Percentiles rank a stretch among this genome's conserved stretches.
These are phyloP conservation scores for Lordiphosa clarofinis DNA, from an alignment of 1,140 invertebrate species.

Conservation along the genomic window DNA sequence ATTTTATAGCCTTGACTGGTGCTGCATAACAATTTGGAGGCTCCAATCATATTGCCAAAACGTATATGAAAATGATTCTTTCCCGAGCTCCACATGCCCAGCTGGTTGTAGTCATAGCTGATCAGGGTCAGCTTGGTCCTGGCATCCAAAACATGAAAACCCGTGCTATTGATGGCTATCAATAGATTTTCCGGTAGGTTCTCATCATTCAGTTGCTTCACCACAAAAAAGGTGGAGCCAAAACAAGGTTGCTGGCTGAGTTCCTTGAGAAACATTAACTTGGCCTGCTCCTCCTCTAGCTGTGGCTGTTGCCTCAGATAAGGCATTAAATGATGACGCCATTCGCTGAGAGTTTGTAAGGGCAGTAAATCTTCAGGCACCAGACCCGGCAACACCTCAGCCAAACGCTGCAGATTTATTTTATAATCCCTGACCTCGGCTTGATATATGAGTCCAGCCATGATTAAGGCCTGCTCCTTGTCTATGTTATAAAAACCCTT, in stretches of 20 bases:
- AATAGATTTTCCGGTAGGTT: constrained; percentile 91
- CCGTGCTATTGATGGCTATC: constrained; percentile 94
- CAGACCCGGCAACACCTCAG: constrained; percentile 86
- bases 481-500: constrained; percentile 92
- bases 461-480: constrained; percentile 88
- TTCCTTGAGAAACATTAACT: constrained; percentile 90
- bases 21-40: constrained; percentile 94
- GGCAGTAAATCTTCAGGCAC: constrained; percentile 90
- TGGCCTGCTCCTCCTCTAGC: constrained; percentile 86
- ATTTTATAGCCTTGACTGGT: constrained; percentile 97
- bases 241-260: constrained; percentile 93
- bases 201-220: constrained; percentile 92
- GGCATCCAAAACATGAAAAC: constrained; percentile 93
- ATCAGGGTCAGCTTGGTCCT: constrained; percentile 86
- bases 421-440: constrained; percentile 81
- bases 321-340: constrained; percentile 87
- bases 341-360: constrained; percentile 87
- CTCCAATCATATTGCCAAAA: constrained; percentile 91
- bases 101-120: constrained; percentile 91
- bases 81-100: constrained; percentile 96
- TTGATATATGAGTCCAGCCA: constrained; percentile 89
- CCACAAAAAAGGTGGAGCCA: constrained; percentile 97
- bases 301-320: constrained; percentile 81
- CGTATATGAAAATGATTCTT: constrained; percentile 97
- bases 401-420: constrained; percentile 84